These are phyloP conservation scores for Philopedon plagiatum DNA, from an alignment of 2,888 invertebrate genomes.

Conservation along the genomic window DNA sequence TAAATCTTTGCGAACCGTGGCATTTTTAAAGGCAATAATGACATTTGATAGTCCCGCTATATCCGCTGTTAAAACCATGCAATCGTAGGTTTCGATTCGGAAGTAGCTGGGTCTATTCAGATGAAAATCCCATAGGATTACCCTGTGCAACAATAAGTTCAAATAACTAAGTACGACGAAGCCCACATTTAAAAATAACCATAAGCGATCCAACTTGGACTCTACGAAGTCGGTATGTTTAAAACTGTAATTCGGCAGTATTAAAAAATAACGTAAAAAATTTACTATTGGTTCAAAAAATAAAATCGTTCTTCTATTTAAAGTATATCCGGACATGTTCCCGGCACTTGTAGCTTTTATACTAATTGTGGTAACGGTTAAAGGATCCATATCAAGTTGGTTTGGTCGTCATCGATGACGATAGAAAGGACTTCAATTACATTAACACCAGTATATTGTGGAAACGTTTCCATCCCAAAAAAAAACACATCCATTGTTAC, in stretches of 20 bases:
- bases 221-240: not conserved
- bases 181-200: not conserved
- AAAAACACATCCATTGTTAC: too few relatives aligned
- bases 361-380: not conserved
- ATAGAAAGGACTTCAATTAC: too few relatives aligned
- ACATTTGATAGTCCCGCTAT: not conserved
- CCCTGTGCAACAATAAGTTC: not conserved
- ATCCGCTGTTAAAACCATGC: not conserved
- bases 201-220: not conserved
- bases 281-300: not conserved
- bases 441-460: too few relatives aligned
- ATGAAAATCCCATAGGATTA: not conserved
- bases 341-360: too few relatives aligned
- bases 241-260: not conserved
- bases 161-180: not conserved
- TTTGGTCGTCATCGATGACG: too few relatives aligned
- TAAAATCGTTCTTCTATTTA: not conserved
- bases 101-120: too few relatives aligned
- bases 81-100: not conserved
- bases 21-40: not conserved
- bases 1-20: not conserved
- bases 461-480: too few relatives aligned
- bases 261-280: not conserved
- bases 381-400: too few relatives aligned
- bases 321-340: not conserved